These are phyloP conservation scores for Apeira syringaria DNA, from an alignment of 2,888 invertebrate species.

Conservation along the genomic window DNA sequence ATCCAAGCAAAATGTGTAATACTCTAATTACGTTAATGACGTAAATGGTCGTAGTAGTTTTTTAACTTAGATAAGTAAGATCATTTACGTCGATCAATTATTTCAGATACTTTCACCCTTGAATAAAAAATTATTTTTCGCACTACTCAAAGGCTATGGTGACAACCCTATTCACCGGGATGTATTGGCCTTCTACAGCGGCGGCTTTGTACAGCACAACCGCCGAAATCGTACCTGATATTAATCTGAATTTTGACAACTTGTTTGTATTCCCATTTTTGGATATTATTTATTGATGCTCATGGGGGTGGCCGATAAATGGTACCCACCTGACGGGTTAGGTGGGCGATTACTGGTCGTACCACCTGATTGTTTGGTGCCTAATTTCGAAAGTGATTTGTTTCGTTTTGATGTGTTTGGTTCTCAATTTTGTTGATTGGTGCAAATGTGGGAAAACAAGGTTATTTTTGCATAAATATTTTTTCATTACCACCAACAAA, in stretches of 20 bases:
- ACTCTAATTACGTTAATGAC: too few species aligned
- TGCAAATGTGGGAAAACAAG: too few species aligned
- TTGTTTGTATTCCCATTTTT: conserved; percentile 32
- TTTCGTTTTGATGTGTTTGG: not conserved
- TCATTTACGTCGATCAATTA: too few species aligned
- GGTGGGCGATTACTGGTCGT: not conserved
- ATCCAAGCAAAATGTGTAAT: too few species aligned
- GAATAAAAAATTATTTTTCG: too few species aligned
- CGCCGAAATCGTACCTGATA: conserved; percentile 28
- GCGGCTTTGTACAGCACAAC: conserved; percentile 26
- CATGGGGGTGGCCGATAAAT: conserved; percentile 6
- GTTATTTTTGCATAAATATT: too few species aligned
- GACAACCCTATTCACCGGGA: conserved; percentile 16
- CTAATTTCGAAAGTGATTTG: not conserved
- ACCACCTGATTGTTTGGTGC: not conserved
- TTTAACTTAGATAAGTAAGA: too few species aligned
- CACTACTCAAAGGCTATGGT: not conserved
- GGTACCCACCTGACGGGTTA: conserved; percentile 3
- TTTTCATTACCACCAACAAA: too few species aligned
- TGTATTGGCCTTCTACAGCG: conserved; percentile 26
- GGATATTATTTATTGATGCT: conserved; percentile 25
- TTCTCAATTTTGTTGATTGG: too few species aligned
- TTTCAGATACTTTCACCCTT: too few species aligned
- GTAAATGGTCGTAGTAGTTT: too few species aligned
- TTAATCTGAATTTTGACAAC: conserved; percentile 33